phyloP scores from a whole-genome alignment of 2,113 vertebrate genomes.

The Tautogolabrus adspersus region DNA sequence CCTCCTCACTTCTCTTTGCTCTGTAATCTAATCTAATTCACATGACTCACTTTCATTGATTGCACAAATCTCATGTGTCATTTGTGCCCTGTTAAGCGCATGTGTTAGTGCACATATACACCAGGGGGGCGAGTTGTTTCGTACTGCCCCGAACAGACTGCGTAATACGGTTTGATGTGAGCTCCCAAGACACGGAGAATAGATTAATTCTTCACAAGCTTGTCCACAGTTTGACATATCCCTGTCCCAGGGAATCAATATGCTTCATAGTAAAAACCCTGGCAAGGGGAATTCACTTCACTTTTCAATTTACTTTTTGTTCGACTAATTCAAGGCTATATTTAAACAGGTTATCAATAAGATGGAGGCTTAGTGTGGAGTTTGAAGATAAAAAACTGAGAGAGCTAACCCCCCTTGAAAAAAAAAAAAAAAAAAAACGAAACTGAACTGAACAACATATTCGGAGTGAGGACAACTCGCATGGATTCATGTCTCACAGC shows the following conservation, averaged over 20 bases:
- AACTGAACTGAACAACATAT: slow-evolving; percentile 25
- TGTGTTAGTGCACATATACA: slow-evolving; percentile 13
- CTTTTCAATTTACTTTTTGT: not conserved
- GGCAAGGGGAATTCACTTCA: not conserved
- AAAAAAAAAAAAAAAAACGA: not conserved
- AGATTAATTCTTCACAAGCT: slow-evolving; percentile 62
- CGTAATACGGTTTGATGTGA: slow-evolving; percentile 46
- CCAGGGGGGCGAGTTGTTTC: slow-evolving; percentile 16
- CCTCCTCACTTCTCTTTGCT: slow-evolving; percentile 25
- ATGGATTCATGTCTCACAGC: slow-evolving; percentile 42
- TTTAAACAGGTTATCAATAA: slow-evolving; percentile 24
- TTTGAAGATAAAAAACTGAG: slow-evolving; percentile 19
- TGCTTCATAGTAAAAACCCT: slow-evolving; percentile 21
- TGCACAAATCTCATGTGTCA: slow-evolving; percentile 52
- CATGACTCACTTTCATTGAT: slow-evolving; percentile 67
- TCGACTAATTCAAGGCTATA: not conserved
- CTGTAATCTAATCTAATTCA: slow-evolving; percentile 66
- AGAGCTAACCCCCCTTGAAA: slow-evolving; percentile 7
- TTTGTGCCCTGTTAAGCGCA: slow-evolving; percentile 18
- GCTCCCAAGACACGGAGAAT: slow-evolving; percentile 39
- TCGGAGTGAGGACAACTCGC: slow-evolving; percentile 60
- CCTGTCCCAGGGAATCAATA: slow-evolving; percentile 37
- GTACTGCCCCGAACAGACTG: slow-evolving; percentile 23
- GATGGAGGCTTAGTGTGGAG: not conserved
- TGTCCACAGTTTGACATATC: slow-evolving; percentile 44